These are phyloP conservation scores for Phrynocephalus guinanensis DNA, from an alignment of 2,797 vertebrate species.

Conservation along the genomic window DNA sequence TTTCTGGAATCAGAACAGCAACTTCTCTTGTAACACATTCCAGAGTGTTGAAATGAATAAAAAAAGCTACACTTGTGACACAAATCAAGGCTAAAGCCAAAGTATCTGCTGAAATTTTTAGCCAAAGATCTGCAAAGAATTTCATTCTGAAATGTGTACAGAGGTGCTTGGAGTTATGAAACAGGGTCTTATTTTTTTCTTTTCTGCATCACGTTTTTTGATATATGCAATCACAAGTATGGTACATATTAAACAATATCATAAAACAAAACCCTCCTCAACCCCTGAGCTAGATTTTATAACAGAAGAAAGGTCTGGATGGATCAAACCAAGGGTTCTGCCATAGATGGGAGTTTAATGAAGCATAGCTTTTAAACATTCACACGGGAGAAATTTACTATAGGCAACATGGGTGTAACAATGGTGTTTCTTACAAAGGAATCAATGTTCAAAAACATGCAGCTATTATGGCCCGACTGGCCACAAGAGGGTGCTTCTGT, in stretches of 20 bases:
- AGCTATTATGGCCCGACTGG: background rate
- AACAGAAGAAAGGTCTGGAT: background rate
- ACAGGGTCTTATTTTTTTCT: background rate
- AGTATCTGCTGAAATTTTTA: slow-evolving; percentile 32
- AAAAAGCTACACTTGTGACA: slow-evolving; percentile 17
- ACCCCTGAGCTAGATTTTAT: background rate
- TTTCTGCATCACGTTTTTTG: background rate
- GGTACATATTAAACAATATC: background rate
- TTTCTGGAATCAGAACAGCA: slow-evolving; percentile 10
- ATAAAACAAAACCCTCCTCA: background rate
- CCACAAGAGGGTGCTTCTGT: slow-evolving; percentile 2
- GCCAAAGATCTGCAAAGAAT: slow-evolving; percentile 15
- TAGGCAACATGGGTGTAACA: background rate
- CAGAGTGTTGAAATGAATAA: slow-evolving; percentile 20
- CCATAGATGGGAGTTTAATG: background rate
- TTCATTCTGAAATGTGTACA: slow-evolving; percentile 34
- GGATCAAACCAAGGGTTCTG: background rate
- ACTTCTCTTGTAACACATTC: slow-evolving; percentile 23
- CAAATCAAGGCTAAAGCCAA: slow-evolving; percentile 14
- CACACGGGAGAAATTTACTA: background rate
- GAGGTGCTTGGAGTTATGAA: slow-evolving; percentile 24
- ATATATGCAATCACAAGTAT: background rate
- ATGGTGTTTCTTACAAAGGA: background rate
- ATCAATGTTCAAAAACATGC: background rate
- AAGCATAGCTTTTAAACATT: background rate